Evolutionary conservation across 2,113 vertebrate species (phyloP).

Genomic region (Tragelaphus strepsiceros): DNA sequence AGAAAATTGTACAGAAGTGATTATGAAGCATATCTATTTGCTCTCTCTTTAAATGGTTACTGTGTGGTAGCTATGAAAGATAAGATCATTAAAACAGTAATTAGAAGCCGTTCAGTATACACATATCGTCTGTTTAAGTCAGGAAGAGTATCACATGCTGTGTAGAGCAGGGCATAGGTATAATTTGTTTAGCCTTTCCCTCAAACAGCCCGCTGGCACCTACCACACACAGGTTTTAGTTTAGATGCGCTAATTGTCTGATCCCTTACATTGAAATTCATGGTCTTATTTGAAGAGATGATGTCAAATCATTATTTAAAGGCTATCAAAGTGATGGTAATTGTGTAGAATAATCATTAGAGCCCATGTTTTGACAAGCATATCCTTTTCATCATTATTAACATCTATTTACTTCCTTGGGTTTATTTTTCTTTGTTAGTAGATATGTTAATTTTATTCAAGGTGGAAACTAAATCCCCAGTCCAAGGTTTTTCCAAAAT

Average conservation of each 20-base stretch:
- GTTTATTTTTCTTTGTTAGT: slow-evolving; percentile 49
- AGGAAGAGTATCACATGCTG: neutral
- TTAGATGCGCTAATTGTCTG: slow-evolving; percentile 53
- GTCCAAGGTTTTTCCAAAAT: neutral
- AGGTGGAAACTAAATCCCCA: slow-evolving; percentile 31
- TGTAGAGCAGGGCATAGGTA: neutral
- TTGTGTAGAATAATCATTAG: slow-evolving; percentile 55
- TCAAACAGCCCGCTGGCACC: neutral
- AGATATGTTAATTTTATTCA: slow-evolving; percentile 55
- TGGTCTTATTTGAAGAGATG: slow-evolving; percentile 46
- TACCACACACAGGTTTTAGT: slow-evolving; percentile 34
- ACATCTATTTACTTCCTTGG: slow-evolving; percentile 35
- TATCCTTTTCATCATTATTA: slow-evolving; percentile 62
- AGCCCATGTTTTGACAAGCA: slow-evolving; percentile 53
- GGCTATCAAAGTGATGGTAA: slow-evolving; percentile 61
- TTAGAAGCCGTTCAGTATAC: neutral
- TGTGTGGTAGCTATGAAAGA: neutral
- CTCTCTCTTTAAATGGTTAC: neutral
- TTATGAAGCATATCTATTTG: slow-evolving; percentile 5
- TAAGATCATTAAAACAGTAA: slow-evolving; percentile 47
- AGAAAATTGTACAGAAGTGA: neutral
- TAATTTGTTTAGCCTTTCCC: slow-evolving; percentile 39
- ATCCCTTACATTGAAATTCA: slow-evolving; percentile 47
- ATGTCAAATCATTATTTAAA: slow-evolving; percentile 59
- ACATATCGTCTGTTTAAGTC: slow-evolving; percentile 19